Percentiles rank a stretch among this genome's conserved stretches.
These are phyloP conservation scores for Dexiosoma caninum DNA, from an alignment of 2,888 invertebrate species.

Conservation along the genomic window DNA sequence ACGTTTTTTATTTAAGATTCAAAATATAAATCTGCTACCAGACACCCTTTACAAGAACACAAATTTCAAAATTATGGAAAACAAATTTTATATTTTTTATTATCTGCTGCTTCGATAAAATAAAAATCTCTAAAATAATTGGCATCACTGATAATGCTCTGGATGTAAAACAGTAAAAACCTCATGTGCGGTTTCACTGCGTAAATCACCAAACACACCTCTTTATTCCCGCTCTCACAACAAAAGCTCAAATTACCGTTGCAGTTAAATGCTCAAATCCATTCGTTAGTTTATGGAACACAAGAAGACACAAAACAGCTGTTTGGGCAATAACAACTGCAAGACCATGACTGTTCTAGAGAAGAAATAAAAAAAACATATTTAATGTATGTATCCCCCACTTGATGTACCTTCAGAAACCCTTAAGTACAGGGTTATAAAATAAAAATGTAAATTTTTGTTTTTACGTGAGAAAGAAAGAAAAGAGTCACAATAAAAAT, in stretches of 20 bases:
- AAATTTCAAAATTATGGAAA: too few species aligned
- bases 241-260: neutral
- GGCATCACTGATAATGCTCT: too few species aligned
- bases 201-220: conserved; percentile 61
- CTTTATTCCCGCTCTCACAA: neutral
- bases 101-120: too few species aligned
- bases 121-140: too few species aligned
- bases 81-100: too few species aligned
- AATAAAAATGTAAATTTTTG: neutral
- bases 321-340: conserved; percentile 6
- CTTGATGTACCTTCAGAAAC: neutral
- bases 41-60: too few species aligned
- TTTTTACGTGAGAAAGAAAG: neutral
- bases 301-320: conserved; percentile 21
- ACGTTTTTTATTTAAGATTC: too few species aligned
- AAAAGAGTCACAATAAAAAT: too few species aligned
- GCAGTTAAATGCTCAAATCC: conserved; percentile 58
- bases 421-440: neutral
- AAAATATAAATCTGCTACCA: too few species aligned
- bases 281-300: conserved; percentile 34
- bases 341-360: neutral
- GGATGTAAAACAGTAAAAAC: conserved; percentile 58
- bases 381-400: neutral
- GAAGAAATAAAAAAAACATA: too few species aligned
- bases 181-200: conserved; percentile 60